These are phyloP conservation scores for Cephus pygmeus DNA, from an alignment of 2,888 invertebrate genomes.

Conservation along the genomic window DNA sequence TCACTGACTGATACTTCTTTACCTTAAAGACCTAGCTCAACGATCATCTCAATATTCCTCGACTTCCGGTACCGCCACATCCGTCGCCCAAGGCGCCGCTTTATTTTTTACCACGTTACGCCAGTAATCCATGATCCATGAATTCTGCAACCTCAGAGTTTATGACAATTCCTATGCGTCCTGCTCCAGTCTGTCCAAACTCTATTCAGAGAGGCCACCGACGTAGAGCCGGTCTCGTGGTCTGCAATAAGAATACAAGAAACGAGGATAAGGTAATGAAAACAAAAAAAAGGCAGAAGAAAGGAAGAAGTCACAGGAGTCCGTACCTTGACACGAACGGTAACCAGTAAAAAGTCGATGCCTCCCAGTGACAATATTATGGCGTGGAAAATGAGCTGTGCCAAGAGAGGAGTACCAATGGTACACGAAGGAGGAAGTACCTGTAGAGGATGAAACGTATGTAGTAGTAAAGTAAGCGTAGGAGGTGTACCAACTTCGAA, in stretches of 20 bases:
- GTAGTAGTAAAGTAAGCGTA: background rate
- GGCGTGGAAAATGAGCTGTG: slow-evolving; percentile 10
- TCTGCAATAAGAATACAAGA: background rate
- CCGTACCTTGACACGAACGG: background rate
- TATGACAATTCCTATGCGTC: background rate
- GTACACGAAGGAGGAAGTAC: background rate
- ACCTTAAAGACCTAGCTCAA: background rate
- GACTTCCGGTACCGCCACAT: background rate
- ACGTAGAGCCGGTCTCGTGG: slow-evolving; percentile 1
- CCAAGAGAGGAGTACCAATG: background rate
- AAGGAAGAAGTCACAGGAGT: background rate
- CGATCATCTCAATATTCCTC: background rate
- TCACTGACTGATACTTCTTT: background rate
- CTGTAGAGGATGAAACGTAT: background rate
- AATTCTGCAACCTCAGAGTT: background rate
- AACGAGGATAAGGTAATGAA: background rate
- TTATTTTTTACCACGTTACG: background rate
- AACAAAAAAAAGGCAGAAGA: background rate
- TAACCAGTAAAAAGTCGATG: background rate
- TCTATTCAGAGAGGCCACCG: slow-evolving; percentile 9
- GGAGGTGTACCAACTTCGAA: background rate
- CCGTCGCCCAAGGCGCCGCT: background rate
- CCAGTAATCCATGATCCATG: background rate
- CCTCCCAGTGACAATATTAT: slow-evolving; percentile 10
- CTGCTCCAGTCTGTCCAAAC: background rate